Evolutionary conservation across 2,113 vertebrate genomes (phyloP).

Genomic region (Ploceus nigricollis): DNA sequence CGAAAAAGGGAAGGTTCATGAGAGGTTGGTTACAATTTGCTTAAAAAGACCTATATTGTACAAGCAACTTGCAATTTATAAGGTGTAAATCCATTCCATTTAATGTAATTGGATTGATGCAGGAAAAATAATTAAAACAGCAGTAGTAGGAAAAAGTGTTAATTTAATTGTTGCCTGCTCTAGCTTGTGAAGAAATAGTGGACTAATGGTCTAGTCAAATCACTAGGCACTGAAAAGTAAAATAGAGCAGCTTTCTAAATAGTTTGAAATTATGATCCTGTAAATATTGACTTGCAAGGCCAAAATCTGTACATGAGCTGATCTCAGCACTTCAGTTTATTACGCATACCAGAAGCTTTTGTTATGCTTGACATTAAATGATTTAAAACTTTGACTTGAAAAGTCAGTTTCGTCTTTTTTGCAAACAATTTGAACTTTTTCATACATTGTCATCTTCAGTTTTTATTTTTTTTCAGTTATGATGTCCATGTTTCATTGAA

Average conservation of each 20-base stretch:
- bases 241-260: background rate
- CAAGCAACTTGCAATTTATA: background rate
- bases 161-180: background rate
- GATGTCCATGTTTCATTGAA: background rate
- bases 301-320: background rate
- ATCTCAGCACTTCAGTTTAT: background rate
- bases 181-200: background rate
- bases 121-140: background rate
- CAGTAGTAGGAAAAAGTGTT: background rate
- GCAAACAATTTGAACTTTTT: background rate
- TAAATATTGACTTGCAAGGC: background rate
- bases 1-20: slow-evolving; percentile 96
- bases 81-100: background rate
- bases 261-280: background rate
- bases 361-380: background rate
- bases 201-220: background rate
- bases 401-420: background rate
- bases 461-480: background rate
- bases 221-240: background rate
- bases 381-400: background rate
- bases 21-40: slow-evolving; percentile 81
- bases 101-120: background rate
- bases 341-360: background rate
- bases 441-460: background rate
- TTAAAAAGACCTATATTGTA: background rate